Evolutionary conservation across 2,888 invertebrate genomes (phyloP).

Genomic region (Piscicola geometra): DNA sequence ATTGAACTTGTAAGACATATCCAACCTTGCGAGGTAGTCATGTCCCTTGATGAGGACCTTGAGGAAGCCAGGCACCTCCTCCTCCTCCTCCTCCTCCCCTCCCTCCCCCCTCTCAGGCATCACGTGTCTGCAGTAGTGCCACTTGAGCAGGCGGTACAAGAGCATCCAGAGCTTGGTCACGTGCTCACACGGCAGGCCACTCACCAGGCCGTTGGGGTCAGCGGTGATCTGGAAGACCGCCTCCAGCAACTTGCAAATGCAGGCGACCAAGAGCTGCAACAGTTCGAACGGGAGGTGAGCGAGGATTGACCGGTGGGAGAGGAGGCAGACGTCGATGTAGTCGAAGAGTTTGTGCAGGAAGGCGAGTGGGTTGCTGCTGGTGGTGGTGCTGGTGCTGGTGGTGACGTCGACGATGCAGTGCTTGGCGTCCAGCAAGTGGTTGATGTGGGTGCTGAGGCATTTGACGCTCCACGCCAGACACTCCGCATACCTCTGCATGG

Average conservation of each 20-base stretch:
- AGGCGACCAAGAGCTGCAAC: not conserved
- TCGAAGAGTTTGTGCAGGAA: not conserved
- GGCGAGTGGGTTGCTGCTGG: not conserved
- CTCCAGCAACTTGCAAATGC: slow-evolving; percentile 4
- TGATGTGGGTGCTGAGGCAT: slow-evolving; percentile 3
- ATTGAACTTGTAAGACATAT: too few species aligned
- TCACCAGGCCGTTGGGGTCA: not conserved
- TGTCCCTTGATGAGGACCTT: slow-evolving; percentile 76
- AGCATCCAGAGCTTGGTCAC: slow-evolving; percentile 8
- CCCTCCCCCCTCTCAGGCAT: not conserved
- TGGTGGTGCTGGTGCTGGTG: not conserved
- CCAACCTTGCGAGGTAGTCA: slow-evolving; percentile 70
- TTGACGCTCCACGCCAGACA: slow-evolving; percentile 4
- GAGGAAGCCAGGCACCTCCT: slow-evolving; percentile 60
- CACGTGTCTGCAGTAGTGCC: slow-evolving; percentile 2
- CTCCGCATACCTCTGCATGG: not conserved
- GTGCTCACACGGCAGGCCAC: not conserved
- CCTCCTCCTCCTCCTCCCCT: slow-evolving; percentile 32
- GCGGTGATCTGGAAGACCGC: not conserved
- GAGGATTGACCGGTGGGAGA: not conserved
- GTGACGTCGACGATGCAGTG: not conserved
- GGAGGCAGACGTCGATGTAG: not conserved
- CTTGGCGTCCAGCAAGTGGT: not conserved
- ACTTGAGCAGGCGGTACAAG: not conserved
- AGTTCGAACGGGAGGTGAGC: not conserved